Percentiles rank a stretch among this genome's conserved stretches.
These are phyloP conservation scores for Amblyornis subalaris DNA, from an alignment of 2,113 vertebrate genomes.

Conservation along the genomic window DNA sequence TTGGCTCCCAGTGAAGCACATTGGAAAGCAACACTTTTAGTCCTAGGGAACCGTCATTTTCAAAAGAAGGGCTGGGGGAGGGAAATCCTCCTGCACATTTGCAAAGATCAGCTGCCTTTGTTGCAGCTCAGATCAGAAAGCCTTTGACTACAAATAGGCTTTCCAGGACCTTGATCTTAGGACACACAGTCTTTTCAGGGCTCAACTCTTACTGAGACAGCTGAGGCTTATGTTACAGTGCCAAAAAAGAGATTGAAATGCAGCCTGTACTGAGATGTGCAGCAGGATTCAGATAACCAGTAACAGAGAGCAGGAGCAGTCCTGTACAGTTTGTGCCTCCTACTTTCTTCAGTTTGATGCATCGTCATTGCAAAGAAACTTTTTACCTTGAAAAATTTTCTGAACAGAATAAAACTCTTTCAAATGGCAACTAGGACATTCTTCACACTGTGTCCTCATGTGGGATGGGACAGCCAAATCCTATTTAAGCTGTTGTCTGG, in stretches of 20 bases:
- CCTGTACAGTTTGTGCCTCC: not conserved
- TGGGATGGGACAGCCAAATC: not conserved
- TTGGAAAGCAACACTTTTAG: not conserved
- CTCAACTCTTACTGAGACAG: not conserved
- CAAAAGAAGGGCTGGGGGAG: fast-evolving
- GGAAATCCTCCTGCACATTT: not conserved
- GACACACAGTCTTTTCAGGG: not conserved
- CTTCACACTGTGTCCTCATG: not conserved
- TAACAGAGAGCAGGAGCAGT: not conserved
- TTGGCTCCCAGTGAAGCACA: not conserved
- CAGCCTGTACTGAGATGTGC: not conserved
- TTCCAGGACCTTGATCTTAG: not conserved
- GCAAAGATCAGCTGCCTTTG: not conserved
- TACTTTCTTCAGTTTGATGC: not conserved
- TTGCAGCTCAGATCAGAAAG: constrained; percentile 13
- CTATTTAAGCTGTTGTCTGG: not conserved
- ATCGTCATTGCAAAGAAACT: not conserved
- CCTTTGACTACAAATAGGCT: not conserved
- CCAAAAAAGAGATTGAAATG: not conserved
- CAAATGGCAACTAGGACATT: not conserved
- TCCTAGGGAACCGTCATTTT: not conserved
- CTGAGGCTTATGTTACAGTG: not conserved
- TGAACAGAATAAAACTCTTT: not conserved
- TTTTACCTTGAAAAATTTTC: not conserved
- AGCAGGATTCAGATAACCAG: not conserved